phyloP scores from a whole-genome alignment of 2,797 vertebrate genomes.

The Astyanax mexicanus region DNA sequence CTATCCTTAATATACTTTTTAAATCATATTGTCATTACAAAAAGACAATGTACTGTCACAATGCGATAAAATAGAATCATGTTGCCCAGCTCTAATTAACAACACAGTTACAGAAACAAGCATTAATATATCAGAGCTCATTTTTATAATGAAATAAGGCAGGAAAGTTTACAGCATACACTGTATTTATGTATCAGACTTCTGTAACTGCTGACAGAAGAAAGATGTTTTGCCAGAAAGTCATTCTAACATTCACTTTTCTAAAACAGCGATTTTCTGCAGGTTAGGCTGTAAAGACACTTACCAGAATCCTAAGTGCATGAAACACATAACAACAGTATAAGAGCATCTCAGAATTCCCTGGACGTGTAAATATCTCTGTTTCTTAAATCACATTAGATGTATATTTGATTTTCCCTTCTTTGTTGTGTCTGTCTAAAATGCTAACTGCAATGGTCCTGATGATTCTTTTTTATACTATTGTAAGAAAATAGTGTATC shows the following conservation, averaged over 20 bases:
- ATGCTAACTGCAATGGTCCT: not conserved
- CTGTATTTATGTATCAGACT: not conserved
- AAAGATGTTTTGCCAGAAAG: not conserved
- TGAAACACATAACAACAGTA: not conserved
- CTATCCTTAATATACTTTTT: too few species aligned
- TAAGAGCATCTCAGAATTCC: constrained; percentile 3
- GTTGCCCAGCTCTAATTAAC: too few species aligned
- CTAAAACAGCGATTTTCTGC: not conserved
- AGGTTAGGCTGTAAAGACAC: not conserved
- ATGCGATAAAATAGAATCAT: too few species aligned
- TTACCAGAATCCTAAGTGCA: not conserved
- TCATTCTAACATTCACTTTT: not conserved
- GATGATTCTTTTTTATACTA: constrained; percentile 13
- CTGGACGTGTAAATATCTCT: constrained; percentile 15
- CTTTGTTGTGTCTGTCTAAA: not conserved
- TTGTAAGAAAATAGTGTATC: not conserved
- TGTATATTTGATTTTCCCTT: constrained; percentile 21
- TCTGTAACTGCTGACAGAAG: not conserved
- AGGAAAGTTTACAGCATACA: not conserved
- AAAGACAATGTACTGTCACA: too few species aligned
- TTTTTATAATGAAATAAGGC: not conserved
- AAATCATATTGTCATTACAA: too few species aligned
- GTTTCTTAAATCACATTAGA: not conserved
- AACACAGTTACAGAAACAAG: not conserved
- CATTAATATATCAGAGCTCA: not conserved